Base-by-base conservation (phyloP, 2,113 vertebrate species). In the Aspidoscelis tigris region DNA sequence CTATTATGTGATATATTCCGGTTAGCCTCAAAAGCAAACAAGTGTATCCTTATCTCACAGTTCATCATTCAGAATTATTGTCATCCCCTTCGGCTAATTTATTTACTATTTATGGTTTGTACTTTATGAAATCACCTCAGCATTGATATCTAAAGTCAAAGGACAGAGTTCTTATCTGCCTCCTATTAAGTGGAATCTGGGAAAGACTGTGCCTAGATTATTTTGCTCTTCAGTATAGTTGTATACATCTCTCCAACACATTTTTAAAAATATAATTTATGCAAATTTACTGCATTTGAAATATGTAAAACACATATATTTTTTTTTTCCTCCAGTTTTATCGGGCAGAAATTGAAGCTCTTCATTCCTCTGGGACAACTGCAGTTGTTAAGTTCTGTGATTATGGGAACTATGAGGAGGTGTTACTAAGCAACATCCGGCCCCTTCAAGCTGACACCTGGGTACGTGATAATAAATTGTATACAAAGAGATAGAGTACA, bases 371-470 rank as follows among this genome's bases (percentile, higher is more conserved):
- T 21, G 98, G 98, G 89, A 97, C 97, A 88, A 99, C 98, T 20
- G 98, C 98, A 26, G 99, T 99, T 90, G 98, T 99, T 89, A 98
- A 98, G 58, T 99, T 99, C 94, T 97, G 96, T 83, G 99, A 99
- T 89, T 99, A 99, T 83, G 99, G 99, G 86, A 99, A 99, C 96
- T 99, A 99, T 44, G 99, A 99, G 96, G 98, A 99, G 91, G 98
- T 99, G 80, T 97, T 99, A 87, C 96, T 99, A 89, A 97, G 97
- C 92, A 99, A 98, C 97, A 98, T 99, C 94, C 98, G 96, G 88
- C 97, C 98, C 84, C 85, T 98, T 92, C 92, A 97, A 87, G 94
- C 96, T 93, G 98, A 98, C 79, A 92, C 95, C 7, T 96, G 98
- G 98, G 98, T 99, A 96, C 94, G 98, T 97, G 93, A 94, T 87